phyloP scores from a whole-genome alignment of 2,797 vertebrate genomes.

The Gymnoscopelus microlampas region DNA sequence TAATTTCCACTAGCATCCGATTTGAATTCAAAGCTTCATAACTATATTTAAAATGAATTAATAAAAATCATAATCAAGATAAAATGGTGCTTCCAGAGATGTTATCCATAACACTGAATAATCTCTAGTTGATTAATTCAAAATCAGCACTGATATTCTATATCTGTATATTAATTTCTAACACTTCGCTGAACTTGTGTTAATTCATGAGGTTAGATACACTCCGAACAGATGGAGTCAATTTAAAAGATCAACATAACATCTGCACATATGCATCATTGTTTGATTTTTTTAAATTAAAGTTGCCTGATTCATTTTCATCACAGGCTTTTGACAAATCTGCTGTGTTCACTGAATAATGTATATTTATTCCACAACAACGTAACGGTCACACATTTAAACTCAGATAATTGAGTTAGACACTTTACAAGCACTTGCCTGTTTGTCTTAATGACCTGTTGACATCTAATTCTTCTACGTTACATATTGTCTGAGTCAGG shows the following conservation, averaged over 20 bases:
- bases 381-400: slow-evolving; percentile 32
- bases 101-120: no score
- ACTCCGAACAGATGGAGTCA: slow-evolving; percentile 25
- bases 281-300: no score
- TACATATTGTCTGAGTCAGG: slow-evolving; percentile 22
- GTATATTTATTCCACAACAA: slow-evolving; percentile 22
- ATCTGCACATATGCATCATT: background rate
- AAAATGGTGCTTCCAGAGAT: no score
- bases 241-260: slow-evolving; percentile 1
- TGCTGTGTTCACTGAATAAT: background rate
- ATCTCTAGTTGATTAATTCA: slow-evolving; percentile 27
- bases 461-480: slow-evolving; percentile 24
- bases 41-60: no score
- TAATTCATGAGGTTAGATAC: slow-evolving; percentile 43
- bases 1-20: no score
- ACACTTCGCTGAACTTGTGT: slow-evolving; percentile 42
- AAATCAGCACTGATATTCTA: slow-evolving; percentile 35
- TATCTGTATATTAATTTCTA: slow-evolving; percentile 26
- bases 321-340: no score
- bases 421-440: slow-evolving; percentile 27
- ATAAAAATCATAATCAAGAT: no score
- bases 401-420: slow-evolving; percentile 31
- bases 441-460: slow-evolving; percentile 36
- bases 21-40: background rate
- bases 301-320: no score